These are phyloP conservation scores for Lamellibrachia luymesi DNA, from an alignment of 1,140 invertebrate genomes.

Conservation along the genomic window DNA sequence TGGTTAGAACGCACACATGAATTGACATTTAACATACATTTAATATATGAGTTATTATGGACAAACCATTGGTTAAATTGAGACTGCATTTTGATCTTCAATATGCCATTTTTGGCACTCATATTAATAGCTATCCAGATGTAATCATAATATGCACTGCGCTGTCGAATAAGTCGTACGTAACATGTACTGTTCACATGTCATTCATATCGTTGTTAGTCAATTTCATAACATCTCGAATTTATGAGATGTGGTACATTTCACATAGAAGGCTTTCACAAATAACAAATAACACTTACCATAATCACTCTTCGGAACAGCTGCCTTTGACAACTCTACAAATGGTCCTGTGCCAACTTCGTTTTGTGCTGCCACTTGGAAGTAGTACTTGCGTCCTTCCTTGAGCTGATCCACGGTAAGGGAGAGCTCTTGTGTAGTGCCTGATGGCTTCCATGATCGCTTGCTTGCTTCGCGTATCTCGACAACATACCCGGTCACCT, in stretches of 20 bases:
- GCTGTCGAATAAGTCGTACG: neutral
- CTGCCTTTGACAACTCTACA: conserved; percentile 49
- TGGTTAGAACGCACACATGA: neutral
- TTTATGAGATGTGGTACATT: neutral
- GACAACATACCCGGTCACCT: conserved; percentile 89
- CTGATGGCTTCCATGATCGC: conserved; percentile 80
- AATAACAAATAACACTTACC: conserved; percentile 36
- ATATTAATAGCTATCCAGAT: neutral
- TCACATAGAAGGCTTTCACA: neutral
- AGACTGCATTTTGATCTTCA: neutral
- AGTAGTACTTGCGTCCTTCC: conserved; percentile 70
- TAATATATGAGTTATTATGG: neutral
- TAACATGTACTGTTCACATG: no score
- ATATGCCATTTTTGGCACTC: neutral
- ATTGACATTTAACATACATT: neutral
- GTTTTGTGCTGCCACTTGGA: conserved; percentile 83
- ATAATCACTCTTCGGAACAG: conserved; percentile 48
- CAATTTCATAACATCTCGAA: neutral
- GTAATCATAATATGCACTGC: neutral
- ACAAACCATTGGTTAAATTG: neutral
- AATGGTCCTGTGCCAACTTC: conserved; percentile 71
- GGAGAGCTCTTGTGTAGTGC: conserved; percentile 72
- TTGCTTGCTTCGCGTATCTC: conserved; percentile 81
- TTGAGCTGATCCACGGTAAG: conserved; percentile 85
- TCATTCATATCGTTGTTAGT: neutral